Percentiles rank a stretch among this genome's conserved stretches.
These are phyloP conservation scores for Chrysocyon brachyurus DNA, from an alignment of 2,797 vertebrate genomes.

Conservation along the genomic window DNA sequence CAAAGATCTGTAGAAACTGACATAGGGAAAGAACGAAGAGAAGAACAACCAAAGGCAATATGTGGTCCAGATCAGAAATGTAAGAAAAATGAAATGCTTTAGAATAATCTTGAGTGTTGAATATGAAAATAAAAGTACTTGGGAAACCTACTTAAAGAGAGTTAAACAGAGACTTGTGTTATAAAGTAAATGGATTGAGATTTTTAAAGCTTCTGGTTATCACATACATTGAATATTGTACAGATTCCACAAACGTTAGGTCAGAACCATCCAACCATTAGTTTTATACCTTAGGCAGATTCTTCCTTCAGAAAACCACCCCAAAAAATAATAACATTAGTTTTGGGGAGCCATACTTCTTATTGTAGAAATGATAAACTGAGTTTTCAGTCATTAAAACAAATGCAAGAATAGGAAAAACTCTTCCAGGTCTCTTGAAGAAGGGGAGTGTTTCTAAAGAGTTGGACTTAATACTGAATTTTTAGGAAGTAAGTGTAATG, in stretches of 20 bases:
- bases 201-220: not conserved
- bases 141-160: not conserved
- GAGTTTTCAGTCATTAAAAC: slow-evolving; percentile 16
- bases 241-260: not conserved
- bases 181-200: not conserved
- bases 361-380: slow-evolving; percentile 6
- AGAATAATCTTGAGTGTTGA: not conserved
- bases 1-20: not conserved
- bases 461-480: not conserved
- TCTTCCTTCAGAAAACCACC: not conserved
- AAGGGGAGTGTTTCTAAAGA: not conserved
- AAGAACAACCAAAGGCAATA: not conserved
- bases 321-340: not conserved
- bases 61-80: not conserved
- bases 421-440: not conserved
- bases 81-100: not conserved
- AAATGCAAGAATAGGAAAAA: not conserved
- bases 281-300: not conserved
- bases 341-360: not conserved
- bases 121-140: not conserved
- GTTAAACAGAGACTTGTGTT: not conserved
- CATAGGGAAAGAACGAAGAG: not conserved
- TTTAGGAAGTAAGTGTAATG: slow-evolving; percentile 8
- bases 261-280: not conserved
- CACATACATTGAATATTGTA: not conserved